These are phyloP conservation scores for Ophthalmolycus amberensis DNA, from an alignment of 2,113 vertebrate species.

Conservation along the genomic window DNA sequence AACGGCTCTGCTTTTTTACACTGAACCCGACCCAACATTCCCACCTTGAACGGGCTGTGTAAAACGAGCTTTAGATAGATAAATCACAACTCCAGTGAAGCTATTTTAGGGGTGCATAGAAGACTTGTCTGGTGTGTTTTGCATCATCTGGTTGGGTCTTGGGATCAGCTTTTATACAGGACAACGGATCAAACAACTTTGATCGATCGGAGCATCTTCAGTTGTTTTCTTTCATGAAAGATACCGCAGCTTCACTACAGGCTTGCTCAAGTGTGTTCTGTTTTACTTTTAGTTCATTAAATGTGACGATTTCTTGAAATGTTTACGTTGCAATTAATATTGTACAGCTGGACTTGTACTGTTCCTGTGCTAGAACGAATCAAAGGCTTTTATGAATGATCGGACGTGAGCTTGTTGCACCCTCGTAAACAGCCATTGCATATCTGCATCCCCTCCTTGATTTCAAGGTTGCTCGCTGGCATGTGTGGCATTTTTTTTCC, in stretches of 20 bases:
- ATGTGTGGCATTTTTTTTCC: conserved; percentile 66
- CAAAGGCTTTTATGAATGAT: conserved; percentile 45
- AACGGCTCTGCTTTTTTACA: neutral
- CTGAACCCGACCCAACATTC: neutral
- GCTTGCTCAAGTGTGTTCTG: neutral
- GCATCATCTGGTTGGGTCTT: neutral
- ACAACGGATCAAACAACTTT: neutral
- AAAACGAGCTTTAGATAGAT: neutral
- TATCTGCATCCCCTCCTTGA: conserved; percentile 62
- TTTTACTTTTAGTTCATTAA: neutral
- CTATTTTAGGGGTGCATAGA: neutral
- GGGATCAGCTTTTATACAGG: neutral
- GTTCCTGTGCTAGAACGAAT: neutral
- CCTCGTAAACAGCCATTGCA: conserved; percentile 51
- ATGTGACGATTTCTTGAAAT: conserved; percentile 2
- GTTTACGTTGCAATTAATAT: neutral
- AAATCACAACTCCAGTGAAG: neutral
- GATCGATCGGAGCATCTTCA: neutral
- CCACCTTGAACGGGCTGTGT: neutral
- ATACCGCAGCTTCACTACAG: neutral
- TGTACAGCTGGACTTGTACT: neutral
- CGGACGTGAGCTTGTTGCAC: conserved; percentile 54
- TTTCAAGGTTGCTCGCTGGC: conserved; percentile 72
- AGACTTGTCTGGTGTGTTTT: neutral
- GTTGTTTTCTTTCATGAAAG: neutral